Conservation (phyloP, 2,888 invertebrate genomes). For the Trissoscelio sp. region DNA sequence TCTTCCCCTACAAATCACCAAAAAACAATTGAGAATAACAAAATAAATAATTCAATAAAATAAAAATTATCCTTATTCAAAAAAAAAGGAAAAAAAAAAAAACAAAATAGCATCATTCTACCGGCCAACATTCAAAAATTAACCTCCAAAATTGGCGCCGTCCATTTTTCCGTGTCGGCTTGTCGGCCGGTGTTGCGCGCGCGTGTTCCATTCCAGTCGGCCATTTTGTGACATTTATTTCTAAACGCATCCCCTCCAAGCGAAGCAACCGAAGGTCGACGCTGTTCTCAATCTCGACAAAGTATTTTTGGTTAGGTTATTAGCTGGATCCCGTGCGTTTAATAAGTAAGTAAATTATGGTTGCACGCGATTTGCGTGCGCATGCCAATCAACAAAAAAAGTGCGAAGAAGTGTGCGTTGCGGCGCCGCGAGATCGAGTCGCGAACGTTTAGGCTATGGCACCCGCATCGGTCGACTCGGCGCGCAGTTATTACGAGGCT, state of each 20-base stretch:
- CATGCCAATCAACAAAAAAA: neutral
- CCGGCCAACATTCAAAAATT: too few species aligned
- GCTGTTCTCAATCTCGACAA: constrained; percentile 78
- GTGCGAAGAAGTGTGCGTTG: neutral
- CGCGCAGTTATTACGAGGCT: constrained; percentile 11
- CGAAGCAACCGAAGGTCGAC: constrained; percentile 83
- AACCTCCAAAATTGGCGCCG: too few species aligned
- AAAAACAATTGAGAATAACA: too few species aligned
- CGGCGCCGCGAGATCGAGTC: constrained; percentile 62
- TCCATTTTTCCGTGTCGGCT: too few species aligned
- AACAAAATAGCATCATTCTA: too few species aligned
- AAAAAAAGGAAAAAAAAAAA: too few species aligned
- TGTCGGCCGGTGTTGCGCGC: constrained; percentile 39
- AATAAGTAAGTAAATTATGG: constrained; percentile 77
- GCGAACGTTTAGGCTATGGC: constrained; percentile 76
- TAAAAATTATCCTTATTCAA: too few species aligned
- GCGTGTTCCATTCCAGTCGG: constrained; percentile 59
- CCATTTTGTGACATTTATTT: constrained; percentile 81
- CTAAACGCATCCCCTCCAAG: constrained; percentile 78
- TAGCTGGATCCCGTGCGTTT: constrained; percentile 71
- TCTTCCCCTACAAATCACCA: too few species aligned
- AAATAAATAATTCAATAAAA: too few species aligned
- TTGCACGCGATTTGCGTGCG: neutral
- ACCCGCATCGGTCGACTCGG: constrained; percentile 57
- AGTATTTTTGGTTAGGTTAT: constrained; percentile 82